Base-by-base conservation (phyloP, 2,113 vertebrate species). In the Forbesichthys agassizii region DNA sequence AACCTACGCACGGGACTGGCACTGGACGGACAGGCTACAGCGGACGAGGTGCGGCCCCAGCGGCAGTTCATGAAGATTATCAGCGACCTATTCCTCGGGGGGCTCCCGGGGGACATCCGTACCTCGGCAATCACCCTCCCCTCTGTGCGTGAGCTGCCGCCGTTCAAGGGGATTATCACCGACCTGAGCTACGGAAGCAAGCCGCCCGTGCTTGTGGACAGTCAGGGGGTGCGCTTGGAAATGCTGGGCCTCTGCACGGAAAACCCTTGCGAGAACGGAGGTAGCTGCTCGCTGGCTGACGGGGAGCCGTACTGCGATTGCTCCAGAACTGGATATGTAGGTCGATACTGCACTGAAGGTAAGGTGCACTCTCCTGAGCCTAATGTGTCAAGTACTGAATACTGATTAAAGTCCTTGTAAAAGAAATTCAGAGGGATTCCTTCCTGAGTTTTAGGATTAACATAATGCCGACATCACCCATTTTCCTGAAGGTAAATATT, bases 311-410 rank as follows among this genome's bases (percentile, higher is more conserved):
- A 94, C 83, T 99, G 97, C 84, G 97, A 99, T 91, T 99, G 97
- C 88, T 95, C 95, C 64, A 95, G 88, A 86, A 99, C 97, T 58
- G 97, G 96, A 88, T 96, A 96, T 66, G 79, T 92, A 69, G 97
- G 97, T 88, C 95, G 91, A 83, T 94, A 95, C 79, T 99, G 97
- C 90, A 96, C 94, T 3, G 96, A 98, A 98, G 97, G 97, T 99
- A 96, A 95, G 94, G 68, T 46, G 48, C 76, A 61, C 64, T 63
- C 73, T 79, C 73, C 64, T 51, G 60, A 71, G 68, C 54, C 77
- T 78, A 85, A 53, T 79, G 70, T 79, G 61, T 79, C 77, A 65
- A 82, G 71, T 61, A 1, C 46, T 67, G 49, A 69, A 69, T 85
- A 79, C 75, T 86, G 80, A 83, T 85, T 78, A 3, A 61, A 59